Conservation (phyloP, 2,797 vertebrate genomes). For the Silurus aristotelis region DNA sequence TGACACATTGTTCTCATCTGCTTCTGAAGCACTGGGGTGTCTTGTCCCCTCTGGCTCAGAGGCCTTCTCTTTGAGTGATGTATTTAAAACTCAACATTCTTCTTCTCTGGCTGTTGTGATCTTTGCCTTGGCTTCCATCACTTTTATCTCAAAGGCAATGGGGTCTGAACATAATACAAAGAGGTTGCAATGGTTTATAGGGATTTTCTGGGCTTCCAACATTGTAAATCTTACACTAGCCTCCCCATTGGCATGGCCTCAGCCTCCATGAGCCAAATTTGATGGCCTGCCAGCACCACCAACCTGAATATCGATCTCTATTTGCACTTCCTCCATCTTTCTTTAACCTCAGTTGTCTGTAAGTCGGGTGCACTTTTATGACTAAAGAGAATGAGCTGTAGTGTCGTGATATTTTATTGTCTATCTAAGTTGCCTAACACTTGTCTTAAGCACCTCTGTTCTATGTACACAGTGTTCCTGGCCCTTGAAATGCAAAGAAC, state of each 20-base stretch:
- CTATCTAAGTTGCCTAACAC: constrained; percentile 33
- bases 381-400: constrained; percentile 63
- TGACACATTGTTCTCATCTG: constrained; percentile 44
- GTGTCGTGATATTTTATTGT: constrained; percentile 44
- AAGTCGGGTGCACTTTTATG: constrained; percentile 70
- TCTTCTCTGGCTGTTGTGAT: constrained; percentile 39
- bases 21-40: constrained; percentile 45
- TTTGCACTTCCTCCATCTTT: constrained; percentile 67
- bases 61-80: constrained; percentile 45
- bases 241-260: constrained; percentile 57
- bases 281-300: constrained; percentile 69
- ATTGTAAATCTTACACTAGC: constrained; percentile 66
- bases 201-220: constrained; percentile 51
- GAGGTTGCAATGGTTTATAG: constrained; percentile 66
- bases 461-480: constrained; percentile 54
- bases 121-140: constrained; percentile 55
- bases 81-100: constrained; percentile 49
- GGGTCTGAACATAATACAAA: constrained; percentile 58
- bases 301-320: constrained; percentile 68
- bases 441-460: constrained; percentile 48
- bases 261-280: constrained; percentile 67
- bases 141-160: constrained; percentile 55
- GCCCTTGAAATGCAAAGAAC: constrained; percentile 53
- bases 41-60: constrained; percentile 20
- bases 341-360: constrained; percentile 66